Evolutionary conservation across 2,797 vertebrate genomes (phyloP), one percentile per base, ranked within the genome.

Genomic region (Urocyon cinereoargenteus): DNA sequence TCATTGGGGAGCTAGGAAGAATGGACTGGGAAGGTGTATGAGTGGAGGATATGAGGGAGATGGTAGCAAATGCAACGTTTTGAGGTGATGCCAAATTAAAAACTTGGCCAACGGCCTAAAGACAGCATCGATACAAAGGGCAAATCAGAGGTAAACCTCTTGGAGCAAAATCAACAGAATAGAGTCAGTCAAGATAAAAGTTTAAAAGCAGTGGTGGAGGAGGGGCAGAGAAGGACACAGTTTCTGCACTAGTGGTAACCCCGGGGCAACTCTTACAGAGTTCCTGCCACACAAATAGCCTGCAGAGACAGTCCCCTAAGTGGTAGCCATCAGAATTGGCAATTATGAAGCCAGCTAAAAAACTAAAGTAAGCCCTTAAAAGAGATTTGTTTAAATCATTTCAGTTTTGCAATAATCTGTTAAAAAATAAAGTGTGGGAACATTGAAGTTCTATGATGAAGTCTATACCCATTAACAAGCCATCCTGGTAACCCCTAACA

Each of bases 341-440:
- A 11, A 19, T 45, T 57, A 82, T 40, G 84, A 87, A 88, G 85
- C 1, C 1, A 88, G 22, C 34, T 90, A 51, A 72, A 95, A 96
- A 81, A 78, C 21, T 61, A 24, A n/a, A 87, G 22, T 72, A 59
- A 59, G 13, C n/a, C 55, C 34, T 77, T 78, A 4, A 70, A 93
- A 94, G 40, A 70, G 11, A n/a, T 70, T 79, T 64, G 72, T 55
- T 91, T 70, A 88, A 77, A 40, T 95, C 26, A 77, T 34, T 86
- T 95, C 68, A 82, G 79, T 72, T 90, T 94, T 77, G 34, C 40
- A 86, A 70, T 77, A 83, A 61, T 84, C 86, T 45, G 4, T 36
- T 36, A 81, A 88, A 89, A 91, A 93, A 49, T 21, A 62, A 61
- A 90, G 79, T 49, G 21, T 49, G 45, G 3, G 86, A 95, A 95